Evolutionary conservation across 1,140 invertebrate genomes (phyloP).

Genomic region (Bombus terrestris): DNA sequence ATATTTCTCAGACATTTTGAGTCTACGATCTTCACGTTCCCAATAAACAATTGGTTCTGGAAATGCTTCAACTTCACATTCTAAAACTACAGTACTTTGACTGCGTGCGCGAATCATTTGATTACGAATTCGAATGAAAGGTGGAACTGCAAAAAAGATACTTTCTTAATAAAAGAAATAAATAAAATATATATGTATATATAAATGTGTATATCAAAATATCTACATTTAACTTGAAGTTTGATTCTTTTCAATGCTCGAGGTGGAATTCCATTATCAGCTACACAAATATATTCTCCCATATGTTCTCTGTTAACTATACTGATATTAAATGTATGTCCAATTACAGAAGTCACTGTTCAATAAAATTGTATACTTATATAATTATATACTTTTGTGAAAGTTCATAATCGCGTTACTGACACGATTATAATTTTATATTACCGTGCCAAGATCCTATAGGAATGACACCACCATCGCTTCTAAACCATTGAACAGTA

Average conservation of each 20-base stretch:
- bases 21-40: slow-evolving; percentile 90
- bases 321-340: slow-evolving; percentile 90
- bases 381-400: background rate
- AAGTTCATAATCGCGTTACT: background rate
- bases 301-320: slow-evolving; percentile 93
- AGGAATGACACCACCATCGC: slow-evolving; percentile 86
- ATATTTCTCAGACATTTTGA: slow-evolving; percentile 88
- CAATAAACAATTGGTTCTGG: slow-evolving; percentile 92
- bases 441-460: slow-evolving; percentile 85
- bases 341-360: slow-evolving; percentile 87
- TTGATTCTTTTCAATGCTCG: slow-evolving; percentile 90
- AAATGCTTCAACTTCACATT: slow-evolving; percentile 94
- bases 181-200: background rate
- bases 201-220: background rate
- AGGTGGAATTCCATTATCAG: slow-evolving; percentile 94
- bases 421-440: slow-evolving; percentile 9
- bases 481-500: slow-evolving; percentile 89
- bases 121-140: slow-evolving; percentile 90
- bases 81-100: slow-evolving; percentile 87
- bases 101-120: slow-evolving; percentile 88
- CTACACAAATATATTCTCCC: slow-evolving; percentile 92
- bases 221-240: slow-evolving; percentile 95
- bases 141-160: slow-evolving; percentile 86
- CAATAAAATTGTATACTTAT: background rate
- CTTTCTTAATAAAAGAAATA: background rate